phyloP scores from a whole-genome alignment of 2,888 invertebrate genomes.

The Cerastis leucographa region DNA sequence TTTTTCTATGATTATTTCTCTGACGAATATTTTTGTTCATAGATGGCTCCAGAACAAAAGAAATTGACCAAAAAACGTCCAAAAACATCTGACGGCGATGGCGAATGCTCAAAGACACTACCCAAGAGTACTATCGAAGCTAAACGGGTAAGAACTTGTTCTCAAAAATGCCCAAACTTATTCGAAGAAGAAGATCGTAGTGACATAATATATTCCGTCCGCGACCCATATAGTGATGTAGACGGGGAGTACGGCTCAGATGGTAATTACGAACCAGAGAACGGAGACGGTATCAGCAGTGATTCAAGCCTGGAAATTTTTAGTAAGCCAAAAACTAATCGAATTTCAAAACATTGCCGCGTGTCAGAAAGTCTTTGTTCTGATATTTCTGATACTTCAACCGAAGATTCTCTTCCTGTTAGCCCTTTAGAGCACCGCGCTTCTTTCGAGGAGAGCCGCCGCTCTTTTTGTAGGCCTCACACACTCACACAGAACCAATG shows the following conservation, averaged over 20 bases:
- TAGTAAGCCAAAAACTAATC: slow-evolving; percentile 13
- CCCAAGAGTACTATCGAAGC: slow-evolving; percentile 14
- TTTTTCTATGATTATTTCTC: slow-evolving; percentile 11
- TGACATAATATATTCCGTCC: slow-evolving; percentile 8
- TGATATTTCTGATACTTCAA: slow-evolving; percentile 4
- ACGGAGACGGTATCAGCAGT: slow-evolving; percentile 17
- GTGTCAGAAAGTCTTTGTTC: not conserved
- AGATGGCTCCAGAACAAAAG: slow-evolving; percentile 14
- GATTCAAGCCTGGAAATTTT: slow-evolving; percentile 18
- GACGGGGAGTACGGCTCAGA: slow-evolving; percentile 14
- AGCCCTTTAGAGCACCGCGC: slow-evolving; percentile 13
- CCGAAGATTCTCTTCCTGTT: not conserved
- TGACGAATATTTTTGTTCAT: slow-evolving; percentile 11
- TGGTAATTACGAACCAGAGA: slow-evolving; percentile 16
- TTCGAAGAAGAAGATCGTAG: slow-evolving; percentile 15
- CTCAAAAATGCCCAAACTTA: slow-evolving; percentile 13
- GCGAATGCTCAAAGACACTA: slow-evolving; percentile 12
- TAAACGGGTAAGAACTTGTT: slow-evolving; percentile 15
- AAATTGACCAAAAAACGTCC: slow-evolving; percentile 4
- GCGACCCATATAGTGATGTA: slow-evolving; percentile 21
- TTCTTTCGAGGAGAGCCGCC: slow-evolving; percentile 12
- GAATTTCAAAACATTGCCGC: slow-evolving; percentile 6
- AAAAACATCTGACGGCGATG: slow-evolving; percentile 7
- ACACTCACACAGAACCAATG: slow-evolving; percentile 14
- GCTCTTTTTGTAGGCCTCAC: slow-evolving; percentile 16